These are phyloP conservation scores for Puma concolor DNA, from an alignment of 2,113 vertebrate genomes.

Conservation along the genomic window DNA sequence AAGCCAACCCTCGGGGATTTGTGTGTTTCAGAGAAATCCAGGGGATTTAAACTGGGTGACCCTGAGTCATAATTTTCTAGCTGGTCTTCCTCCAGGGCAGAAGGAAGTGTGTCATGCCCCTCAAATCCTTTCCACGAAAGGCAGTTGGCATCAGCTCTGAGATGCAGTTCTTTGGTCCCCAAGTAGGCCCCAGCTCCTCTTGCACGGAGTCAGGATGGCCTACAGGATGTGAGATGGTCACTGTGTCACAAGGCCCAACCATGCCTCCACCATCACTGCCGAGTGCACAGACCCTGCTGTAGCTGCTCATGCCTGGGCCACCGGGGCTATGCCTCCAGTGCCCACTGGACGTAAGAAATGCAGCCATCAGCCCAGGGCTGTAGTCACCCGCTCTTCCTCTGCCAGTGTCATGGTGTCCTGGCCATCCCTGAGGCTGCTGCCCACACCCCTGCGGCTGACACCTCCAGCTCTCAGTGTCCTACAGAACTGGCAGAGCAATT, in stretches of 20 bases:
- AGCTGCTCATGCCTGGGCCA: neutral
- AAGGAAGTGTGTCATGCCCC: neutral
- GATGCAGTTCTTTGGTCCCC: neutral
- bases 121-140: neutral
- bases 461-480: neutral
- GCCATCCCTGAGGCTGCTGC: neutral
- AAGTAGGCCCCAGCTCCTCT: too few relatives aligned
- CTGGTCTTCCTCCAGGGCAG: neutral
- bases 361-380: neutral
- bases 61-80: neutral
- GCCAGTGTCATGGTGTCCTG: neutral
- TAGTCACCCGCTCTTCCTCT: neutral
- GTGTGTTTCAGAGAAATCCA: neutral
- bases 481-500: neutral
- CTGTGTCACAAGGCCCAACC: neutral
- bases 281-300: neutral
- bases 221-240: accelerated
- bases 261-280: neutral
- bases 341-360: neutral
- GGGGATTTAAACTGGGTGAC: neutral
- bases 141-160: neutral
- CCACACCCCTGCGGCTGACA: neutral
- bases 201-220: accelerated
- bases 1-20: neutral
- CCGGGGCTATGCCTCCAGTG: neutral